These are phyloP conservation scores for Heliconius cydno DNA, from an alignment of 2,888 invertebrate species.

Conservation along the genomic window DNA sequence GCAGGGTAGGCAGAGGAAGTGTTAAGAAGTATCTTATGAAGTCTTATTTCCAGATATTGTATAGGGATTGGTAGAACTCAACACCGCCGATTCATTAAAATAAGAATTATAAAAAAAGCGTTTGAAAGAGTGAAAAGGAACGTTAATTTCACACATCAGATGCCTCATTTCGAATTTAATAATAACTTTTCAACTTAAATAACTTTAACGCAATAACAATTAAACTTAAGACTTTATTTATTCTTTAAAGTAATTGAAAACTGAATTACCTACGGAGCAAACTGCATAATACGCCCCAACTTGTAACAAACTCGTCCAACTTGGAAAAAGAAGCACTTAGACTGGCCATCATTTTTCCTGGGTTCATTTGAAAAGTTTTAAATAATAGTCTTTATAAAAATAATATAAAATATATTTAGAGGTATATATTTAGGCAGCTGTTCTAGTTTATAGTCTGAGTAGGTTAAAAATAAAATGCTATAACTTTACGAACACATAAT, in stretches of 20 bases:
- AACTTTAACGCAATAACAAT: constrained; percentile 14
- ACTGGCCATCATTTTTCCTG: constrained; percentile 29
- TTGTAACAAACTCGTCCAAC: constrained; percentile 33
- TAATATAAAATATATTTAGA: constrained; percentile 1
- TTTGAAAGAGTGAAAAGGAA: not conserved
- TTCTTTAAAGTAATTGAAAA: constrained; percentile 41
- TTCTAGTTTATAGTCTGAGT: too few species aligned
- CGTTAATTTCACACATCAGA: not conserved
- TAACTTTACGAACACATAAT: too few species aligned
- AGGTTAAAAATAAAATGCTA: too few species aligned
- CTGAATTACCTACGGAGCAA: constrained; percentile 40
- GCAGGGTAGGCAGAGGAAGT: not conserved
- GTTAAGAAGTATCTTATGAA: too few species aligned
- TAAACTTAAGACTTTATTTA: constrained; percentile 23
- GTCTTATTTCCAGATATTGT: too few species aligned
- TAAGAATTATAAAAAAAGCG: too few species aligned
- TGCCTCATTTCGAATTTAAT: not conserved
- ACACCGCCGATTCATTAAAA: not conserved
- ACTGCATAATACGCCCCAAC: constrained; percentile 40
- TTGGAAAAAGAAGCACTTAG: constrained; percentile 39
- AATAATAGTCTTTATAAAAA: constrained; percentile 30
- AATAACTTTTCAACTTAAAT: not conserved
- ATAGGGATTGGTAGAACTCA: not conserved
- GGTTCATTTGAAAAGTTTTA: constrained; percentile 35
- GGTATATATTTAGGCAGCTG: not conserved